phyloP scores from a whole-genome alignment of 2,113 vertebrate genomes.

The Clarias macrocephalus region DNA sequence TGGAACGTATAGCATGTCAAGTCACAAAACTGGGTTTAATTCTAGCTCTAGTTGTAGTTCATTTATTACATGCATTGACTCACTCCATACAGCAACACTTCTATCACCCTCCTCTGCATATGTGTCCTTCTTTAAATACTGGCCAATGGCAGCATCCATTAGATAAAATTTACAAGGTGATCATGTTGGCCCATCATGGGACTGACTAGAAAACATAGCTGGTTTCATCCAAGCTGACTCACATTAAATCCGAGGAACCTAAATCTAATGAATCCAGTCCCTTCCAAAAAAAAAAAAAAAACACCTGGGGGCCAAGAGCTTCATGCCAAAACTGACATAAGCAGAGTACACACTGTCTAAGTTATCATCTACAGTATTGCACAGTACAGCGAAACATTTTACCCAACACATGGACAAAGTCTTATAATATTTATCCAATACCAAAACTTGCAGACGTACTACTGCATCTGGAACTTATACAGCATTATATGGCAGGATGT shows the following conservation, averaged over 20 bases:
- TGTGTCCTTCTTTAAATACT: conserved; percentile 46
- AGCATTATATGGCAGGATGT: not conserved
- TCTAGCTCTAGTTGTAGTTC: not conserved
- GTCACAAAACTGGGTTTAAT: not conserved
- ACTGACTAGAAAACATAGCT: conserved; percentile 61
- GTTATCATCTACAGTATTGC: not conserved
- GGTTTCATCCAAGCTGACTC: conserved; percentile 59
- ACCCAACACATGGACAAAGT: not conserved
- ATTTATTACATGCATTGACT: not conserved
- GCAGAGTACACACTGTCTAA: not conserved
- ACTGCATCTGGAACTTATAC: not conserved
- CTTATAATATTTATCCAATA: not conserved
- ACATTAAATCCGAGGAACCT: conserved; percentile 70
- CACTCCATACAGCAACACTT: conserved; percentile 20
- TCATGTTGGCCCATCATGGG: conserved; percentile 60
- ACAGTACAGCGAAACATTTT: not conserved
- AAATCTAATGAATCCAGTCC: conserved; percentile 58
- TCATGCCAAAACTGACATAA: conserved; percentile 16
- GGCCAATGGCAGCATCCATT: conserved; percentile 66
- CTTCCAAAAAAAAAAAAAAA: conserved; percentile 42
- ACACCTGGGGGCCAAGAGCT: conserved; percentile 51
- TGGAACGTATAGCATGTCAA: not conserved
- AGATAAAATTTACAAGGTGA: conserved; percentile 74
- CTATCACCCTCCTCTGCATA: not conserved
- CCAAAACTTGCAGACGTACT: not conserved